Base-by-base conservation (phyloP, 2,888 invertebrate species). In the Crioceris asparagi region DNA sequence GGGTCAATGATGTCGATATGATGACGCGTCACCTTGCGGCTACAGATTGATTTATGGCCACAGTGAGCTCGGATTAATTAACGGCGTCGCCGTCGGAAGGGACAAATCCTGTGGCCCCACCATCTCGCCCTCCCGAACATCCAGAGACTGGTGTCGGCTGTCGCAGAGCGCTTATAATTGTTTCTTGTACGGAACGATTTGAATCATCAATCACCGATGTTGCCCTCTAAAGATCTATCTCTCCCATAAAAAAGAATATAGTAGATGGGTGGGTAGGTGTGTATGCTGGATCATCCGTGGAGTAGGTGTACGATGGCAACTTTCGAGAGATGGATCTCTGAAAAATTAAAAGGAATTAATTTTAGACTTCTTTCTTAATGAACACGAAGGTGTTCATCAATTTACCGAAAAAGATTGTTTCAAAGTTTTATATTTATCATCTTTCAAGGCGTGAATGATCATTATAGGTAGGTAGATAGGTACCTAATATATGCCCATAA, bases 1-100 rank as follows among this genome's bases (percentile, higher is more conserved):
- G 57, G 59, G 61, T 63, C 63, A 63, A 62, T 62, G 61, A 63
- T 62, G 62, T 61, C 63, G 58, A 63, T 63, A 63, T 63, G 61
- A 63, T 63, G 62, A 59, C 60, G 61, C 62, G 62, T 61, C 63
- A 63, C 62, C 63, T 63, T 63, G 63, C 59, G 61, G 60, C 57
- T 60, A 60, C 61, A 61, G 59, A 61, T 62, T 63, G 62, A 63
- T 63, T 63, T 62, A 63, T 62, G 62, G 57, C 56, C 14, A 14
- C 10, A n/a, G 27, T 12, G 53, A 52, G 53, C 48, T 43, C 49
- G 56, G 61, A 60, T 61, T 61, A 62, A 61, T 61, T 61, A 61
- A 59, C 58, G 57, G 55, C 53, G 54, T 46, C 47, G 51, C 53
- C 54, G 56, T 57, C 55, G 54, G 55, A 54, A 53, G 55, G 57